Evolutionary conservation across 2,888 invertebrate genomes (phyloP).

Genomic region (Apamea anceps): DNA sequence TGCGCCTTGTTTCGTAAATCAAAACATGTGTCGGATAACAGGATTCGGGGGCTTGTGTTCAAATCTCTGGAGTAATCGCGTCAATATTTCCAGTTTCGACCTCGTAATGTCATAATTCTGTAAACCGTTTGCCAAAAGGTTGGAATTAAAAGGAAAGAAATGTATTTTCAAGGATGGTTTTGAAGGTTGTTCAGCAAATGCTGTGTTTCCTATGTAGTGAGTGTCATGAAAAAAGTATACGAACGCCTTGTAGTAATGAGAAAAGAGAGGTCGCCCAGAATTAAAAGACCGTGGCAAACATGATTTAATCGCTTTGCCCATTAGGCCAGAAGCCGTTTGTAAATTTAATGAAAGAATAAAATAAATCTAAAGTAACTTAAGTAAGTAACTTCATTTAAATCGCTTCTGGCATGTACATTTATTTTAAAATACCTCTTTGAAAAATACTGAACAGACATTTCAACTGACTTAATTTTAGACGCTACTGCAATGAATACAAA

Average conservation of each 20-base stretch:
- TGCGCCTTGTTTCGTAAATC: conserved; percentile 48
- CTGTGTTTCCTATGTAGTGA: background rate
- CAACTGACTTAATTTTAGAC: conserved; percentile 27
- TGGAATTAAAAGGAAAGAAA: conserved; percentile 3
- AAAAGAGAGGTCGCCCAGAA: background rate
- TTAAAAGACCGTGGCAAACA: background rate
- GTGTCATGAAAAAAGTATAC: background rate
- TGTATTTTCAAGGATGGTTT: background rate
- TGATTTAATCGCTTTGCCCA: background rate
- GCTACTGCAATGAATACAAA: conserved; percentile 38
- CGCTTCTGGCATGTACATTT: background rate
- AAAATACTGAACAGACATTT: conserved; percentile 25
- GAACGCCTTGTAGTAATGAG: background rate
- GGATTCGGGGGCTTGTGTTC: conserved; percentile 39
- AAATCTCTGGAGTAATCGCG: conserved; percentile 51
- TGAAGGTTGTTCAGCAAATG: background rate
- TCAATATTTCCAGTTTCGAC: conserved; percentile 49
- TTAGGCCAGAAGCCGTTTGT: too few species aligned
- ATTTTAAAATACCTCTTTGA: conserved; percentile 7
- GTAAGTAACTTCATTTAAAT: conserved; percentile 28
- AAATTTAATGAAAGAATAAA: conserved; percentile 5
- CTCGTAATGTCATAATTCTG: conserved; percentile 36
- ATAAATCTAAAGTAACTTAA: background rate
- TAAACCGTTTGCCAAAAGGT: conserved; percentile 26
- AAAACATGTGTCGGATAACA: conserved; percentile 52